Conservation (phyloP, 2,113 vertebrate genomes). For the Apistogramma diplotaenia region DNA sequence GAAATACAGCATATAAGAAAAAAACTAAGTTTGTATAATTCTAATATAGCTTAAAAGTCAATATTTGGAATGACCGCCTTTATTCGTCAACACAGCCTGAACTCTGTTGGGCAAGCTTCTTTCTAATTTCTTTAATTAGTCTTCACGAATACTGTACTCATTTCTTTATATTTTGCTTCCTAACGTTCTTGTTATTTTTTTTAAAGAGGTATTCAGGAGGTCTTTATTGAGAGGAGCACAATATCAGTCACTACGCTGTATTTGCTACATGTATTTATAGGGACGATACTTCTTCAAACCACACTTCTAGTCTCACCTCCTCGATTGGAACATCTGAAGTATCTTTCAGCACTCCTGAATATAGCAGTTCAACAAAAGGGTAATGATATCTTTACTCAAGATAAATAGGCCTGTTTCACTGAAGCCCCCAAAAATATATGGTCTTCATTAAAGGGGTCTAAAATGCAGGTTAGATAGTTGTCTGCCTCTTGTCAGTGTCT, state of each 20-base stretch:
- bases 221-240: neutral
- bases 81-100: neutral
- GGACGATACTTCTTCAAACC: neutral
- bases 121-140: too few relatives aligned
- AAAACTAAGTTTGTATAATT: neutral
- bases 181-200: neutral
- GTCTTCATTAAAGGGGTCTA: neutral
- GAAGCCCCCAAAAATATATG: neutral
- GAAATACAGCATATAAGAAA: neutral
- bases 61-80: neutral
- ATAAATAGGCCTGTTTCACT: neutral
- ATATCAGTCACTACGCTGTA: neutral
- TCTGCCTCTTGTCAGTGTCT: slow-evolving; percentile 35
- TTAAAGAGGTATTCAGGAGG: neutral
- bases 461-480: neutral
- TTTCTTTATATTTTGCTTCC: too few relatives aligned
- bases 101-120: neutral
- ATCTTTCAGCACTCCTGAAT: slow-evolving; percentile 26
- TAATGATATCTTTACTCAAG: neutral
- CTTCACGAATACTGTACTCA: neutral
- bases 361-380: slow-evolving; percentile 25
- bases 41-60: neutral
- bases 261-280: neutral
- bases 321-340: neutral
- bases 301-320: neutral